Evolutionary conservation across 1,140 invertebrate species (phyloP).

Genomic region (Drosophila triauraria): DNA sequence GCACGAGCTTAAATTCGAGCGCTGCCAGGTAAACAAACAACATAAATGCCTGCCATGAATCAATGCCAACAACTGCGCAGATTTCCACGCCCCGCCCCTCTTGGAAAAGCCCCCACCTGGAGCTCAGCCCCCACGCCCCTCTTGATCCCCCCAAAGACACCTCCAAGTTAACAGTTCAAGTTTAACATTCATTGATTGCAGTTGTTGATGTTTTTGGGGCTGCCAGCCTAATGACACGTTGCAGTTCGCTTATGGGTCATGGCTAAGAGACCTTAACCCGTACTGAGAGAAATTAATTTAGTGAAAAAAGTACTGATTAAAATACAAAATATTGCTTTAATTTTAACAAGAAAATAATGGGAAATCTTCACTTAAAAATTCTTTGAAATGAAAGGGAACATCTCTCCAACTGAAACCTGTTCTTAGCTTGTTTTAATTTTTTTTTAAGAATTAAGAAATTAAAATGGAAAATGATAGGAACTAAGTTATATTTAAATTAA

Average conservation of each 20-base stretch:
- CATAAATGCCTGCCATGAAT: constrained; percentile 44
- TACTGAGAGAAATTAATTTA: neutral
- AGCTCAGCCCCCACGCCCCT: neutral
- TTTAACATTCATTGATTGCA: constrained; percentile 50
- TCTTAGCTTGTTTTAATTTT: too few relatives aligned
- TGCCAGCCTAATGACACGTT: constrained; percentile 45
- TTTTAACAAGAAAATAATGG: neutral
- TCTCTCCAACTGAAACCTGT: neutral
- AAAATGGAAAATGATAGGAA: too few relatives aligned
- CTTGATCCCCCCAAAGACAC: neutral
- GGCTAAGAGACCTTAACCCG: neutral
- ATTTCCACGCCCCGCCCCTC: constrained; percentile 31
- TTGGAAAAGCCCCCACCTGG: neutral
- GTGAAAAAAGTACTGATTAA: neutral
- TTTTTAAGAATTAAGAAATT: too few relatives aligned
- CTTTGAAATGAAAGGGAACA: neutral
- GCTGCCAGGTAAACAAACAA: constrained; percentile 69
- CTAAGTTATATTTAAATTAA: too few relatives aligned
- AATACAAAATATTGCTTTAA: neutral
- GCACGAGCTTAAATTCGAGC: constrained; percentile 77
- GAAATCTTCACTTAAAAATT: neutral
- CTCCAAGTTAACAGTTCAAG: constrained; percentile 38
- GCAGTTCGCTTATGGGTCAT: constrained; percentile 38
- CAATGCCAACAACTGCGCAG: constrained; percentile 53
- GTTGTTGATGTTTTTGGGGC: constrained; percentile 20